Percentiles rank a stretch among this genome's conserved stretches.
phyloP scores from a whole-genome alignment of 2,113 vertebrate species.

The Oryzias javanicus region DNA sequence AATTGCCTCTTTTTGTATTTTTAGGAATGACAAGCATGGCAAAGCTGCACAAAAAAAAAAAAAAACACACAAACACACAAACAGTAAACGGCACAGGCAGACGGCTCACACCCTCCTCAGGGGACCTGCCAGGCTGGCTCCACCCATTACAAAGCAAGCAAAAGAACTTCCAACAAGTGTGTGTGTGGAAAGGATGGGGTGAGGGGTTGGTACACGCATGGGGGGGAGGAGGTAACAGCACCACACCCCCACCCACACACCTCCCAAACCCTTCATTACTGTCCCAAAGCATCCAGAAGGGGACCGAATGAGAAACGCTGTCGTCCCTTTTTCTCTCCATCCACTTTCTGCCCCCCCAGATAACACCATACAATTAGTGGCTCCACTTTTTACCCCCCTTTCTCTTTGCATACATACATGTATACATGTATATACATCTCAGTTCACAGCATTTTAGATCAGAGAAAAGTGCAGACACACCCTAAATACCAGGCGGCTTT shows the following conservation, averaged over 20 bases:
- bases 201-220: constrained; percentile 18
- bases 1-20: too few species aligned
- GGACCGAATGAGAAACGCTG: constrained; percentile 45
- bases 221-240: constrained; percentile 33
- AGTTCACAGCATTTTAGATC: constrained; percentile 24
- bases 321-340: constrained; percentile 24
- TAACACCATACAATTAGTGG: constrained; percentile 76
- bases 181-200: constrained; percentile 18
- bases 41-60: too few species aligned
- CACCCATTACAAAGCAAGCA: constrained; percentile 57
- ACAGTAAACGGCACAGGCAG: constrained; percentile 33
- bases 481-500: constrained; percentile 34
- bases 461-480: constrained; percentile 27
- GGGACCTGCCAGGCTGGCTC: constrained; percentile 62
- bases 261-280: constrained; percentile 69
- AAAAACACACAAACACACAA: constrained; percentile 17
- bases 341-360: constrained; percentile 39
- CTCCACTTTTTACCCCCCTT: constrained; percentile 50
- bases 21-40: too few species aligned
- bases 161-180: constrained; percentile 54
- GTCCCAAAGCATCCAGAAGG: constrained; percentile 57
- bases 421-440: constrained; percentile 22
- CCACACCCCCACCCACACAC: constrained; percentile 68
- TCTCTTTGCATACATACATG: constrained; percentile 36
- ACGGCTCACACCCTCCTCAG: constrained; percentile 62